Evolutionary conservation across 1,140 invertebrate species (phyloP).

Genomic region (Lethocerus indicus): DNA sequence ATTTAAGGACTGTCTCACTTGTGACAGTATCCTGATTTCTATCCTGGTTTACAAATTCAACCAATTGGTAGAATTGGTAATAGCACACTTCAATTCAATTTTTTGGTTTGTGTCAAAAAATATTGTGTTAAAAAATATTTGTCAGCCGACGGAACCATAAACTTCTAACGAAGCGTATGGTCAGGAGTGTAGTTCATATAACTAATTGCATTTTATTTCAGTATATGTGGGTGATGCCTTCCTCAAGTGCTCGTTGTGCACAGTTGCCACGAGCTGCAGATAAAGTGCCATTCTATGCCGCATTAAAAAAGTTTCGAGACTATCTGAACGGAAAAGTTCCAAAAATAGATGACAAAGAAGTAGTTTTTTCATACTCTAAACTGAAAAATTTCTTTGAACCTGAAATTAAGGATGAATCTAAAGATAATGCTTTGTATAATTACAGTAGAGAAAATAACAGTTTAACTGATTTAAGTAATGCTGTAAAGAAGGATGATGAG

Average conservation of each 20-base stretch:
- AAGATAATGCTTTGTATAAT: slow-evolving; percentile 18
- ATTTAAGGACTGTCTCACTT: too few species aligned
- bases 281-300: slow-evolving; percentile 93
- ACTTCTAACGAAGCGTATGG: too few species aligned
- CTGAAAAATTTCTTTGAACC: slow-evolving; percentile 29
- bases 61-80: neutral
- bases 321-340: slow-evolving; percentile 81
- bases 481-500: slow-evolving; percentile 22
- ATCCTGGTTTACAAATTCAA: too few species aligned
- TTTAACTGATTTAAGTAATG: slow-evolving; percentile 28
- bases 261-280: slow-evolving; percentile 87
- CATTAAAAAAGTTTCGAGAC: slow-evolving; percentile 86
- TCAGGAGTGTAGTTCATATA: too few species aligned
- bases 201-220: slow-evolving; percentile 38
- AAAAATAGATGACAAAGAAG: slow-evolving; percentile 76
- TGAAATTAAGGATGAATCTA: slow-evolving; percentile 23
- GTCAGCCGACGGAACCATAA: too few species aligned
- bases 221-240: slow-evolving; percentile 98
- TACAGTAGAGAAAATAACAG: slow-evolving; percentile 11
- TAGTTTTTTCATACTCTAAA: slow-evolving; percentile 71
- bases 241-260: slow-evolving; percentile 87
- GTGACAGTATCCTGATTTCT: too few species aligned
- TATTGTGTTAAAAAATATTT: neutral
- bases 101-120: neutral
- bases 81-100: neutral